These are phyloP conservation scores for Pseudochaenichthys georgianus DNA, from an alignment of 2,797 vertebrate species.

Conservation along the genomic window DNA sequence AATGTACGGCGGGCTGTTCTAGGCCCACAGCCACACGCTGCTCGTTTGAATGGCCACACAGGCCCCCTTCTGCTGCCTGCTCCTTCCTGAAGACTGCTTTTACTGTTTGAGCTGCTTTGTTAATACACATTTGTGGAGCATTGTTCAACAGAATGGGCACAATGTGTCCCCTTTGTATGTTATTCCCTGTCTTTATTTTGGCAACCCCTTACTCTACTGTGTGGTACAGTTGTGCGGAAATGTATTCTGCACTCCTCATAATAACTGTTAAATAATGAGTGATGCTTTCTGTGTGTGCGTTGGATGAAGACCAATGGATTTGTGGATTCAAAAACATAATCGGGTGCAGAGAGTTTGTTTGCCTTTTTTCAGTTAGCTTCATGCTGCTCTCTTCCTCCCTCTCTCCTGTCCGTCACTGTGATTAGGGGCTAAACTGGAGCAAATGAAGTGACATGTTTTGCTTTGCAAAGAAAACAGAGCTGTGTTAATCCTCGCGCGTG, in stretches of 20 bases:
- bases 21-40: conserved; percentile 65
- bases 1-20: conserved; percentile 70
- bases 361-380: conserved; percentile 17
- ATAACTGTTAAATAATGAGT: conserved; percentile 25
- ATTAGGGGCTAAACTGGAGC: conserved; percentile 62
- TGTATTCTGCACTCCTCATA: conserved; percentile 31
- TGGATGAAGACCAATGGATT: conserved; percentile 47
- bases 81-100: conserved; percentile 72
- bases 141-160: conserved; percentile 70
- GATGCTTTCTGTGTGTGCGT: conserved; percentile 35
- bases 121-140: conserved; percentile 50
- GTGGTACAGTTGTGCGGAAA: conserved; percentile 31
- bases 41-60: conserved; percentile 64
- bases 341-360: background rate
- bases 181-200: conserved; percentile 62
- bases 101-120: conserved; percentile 47
- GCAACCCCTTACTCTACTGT: conserved; percentile 30
- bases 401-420: conserved; percentile 52
- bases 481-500: conserved; percentile 61
- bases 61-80: conserved; percentile 58
- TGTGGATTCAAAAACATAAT: background rate
- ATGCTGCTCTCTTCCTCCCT: conserved; percentile 1
- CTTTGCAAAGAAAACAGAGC: conserved; percentile 80
- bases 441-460: conserved; percentile 81
- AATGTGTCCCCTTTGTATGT: conserved; percentile 55